Evolutionary conservation across 2,113 vertebrate species (phyloP).

Genomic region (Chiloscyllium plagiosum): DNA sequence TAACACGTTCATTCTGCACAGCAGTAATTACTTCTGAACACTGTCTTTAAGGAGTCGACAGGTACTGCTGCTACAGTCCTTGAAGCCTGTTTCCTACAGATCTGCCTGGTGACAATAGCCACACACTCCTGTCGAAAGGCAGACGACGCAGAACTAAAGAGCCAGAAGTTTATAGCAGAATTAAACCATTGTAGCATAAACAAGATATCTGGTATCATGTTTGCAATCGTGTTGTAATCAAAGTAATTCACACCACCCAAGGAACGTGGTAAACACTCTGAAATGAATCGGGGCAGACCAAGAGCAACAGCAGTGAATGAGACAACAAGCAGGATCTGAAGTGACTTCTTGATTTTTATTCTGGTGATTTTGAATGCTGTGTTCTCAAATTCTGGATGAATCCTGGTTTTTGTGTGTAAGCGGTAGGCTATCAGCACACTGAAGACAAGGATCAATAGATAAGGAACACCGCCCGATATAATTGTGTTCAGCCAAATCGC

Average conservation of each 20-base stretch:
- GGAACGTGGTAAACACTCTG: background rate
- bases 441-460: constrained; percentile 29
- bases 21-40: background rate
- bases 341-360: background rate
- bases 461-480: constrained; percentile 23
- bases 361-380: background rate
- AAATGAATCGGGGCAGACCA: constrained; percentile 30
- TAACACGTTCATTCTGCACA: background rate
- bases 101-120: background rate
- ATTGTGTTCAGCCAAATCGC: constrained; percentile 19
- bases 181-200: constrained; percentile 37
- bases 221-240: background rate
- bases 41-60: background rate
- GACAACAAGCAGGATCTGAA: constrained; percentile 28
- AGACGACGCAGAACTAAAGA: constrained; percentile 18
- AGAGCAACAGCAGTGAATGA: constrained; percentile 28
- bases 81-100: background rate
- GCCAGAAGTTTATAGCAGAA: constrained; percentile 39
- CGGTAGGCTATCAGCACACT: constrained; percentile 16
- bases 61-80: background rate
- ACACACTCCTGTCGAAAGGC: constrained; percentile 33
- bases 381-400: background rate
- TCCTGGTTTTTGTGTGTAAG: background rate
- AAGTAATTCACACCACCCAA: background rate
- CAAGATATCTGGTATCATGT: background rate